These are phyloP conservation scores for Hydrolagus colliei DNA, from an alignment of 2,797 vertebrate species.

Conservation along the genomic window DNA sequence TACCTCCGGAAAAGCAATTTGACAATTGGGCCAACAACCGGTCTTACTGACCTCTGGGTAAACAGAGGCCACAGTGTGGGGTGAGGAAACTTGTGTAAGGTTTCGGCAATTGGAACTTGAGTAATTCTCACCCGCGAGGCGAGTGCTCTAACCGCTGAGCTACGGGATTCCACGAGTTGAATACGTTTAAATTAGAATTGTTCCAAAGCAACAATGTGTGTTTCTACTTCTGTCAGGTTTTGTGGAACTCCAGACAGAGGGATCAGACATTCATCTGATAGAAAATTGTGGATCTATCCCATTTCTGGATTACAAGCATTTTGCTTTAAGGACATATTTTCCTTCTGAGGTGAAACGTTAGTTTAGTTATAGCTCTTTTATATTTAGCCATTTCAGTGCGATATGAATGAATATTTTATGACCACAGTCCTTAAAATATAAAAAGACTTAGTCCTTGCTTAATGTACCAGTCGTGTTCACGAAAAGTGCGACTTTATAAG, in stretches of 20 bases:
- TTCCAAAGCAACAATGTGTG: not conserved
- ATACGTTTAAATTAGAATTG: not conserved
- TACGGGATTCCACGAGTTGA: no score
- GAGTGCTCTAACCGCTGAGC: no score
- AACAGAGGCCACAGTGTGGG: no score
- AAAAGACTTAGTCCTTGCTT: slow-evolving; percentile 33
- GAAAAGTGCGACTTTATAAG: no score
- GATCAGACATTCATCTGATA: slow-evolving; percentile 61
- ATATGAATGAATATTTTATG: slow-evolving; percentile 31
- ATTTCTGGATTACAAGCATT: slow-evolving; percentile 95
- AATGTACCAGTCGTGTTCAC: slow-evolving; percentile 34
- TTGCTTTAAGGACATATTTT: slow-evolving; percentile 87
- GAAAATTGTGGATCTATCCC: slow-evolving; percentile 81
- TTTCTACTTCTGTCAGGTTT: slow-evolving; percentile 66
- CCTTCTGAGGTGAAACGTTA: slow-evolving; percentile 67
- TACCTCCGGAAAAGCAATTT: no score
- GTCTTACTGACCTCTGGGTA: no score
- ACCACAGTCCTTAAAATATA: not conserved
- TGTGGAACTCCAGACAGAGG: slow-evolving; percentile 90
- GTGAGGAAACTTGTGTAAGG: no score
- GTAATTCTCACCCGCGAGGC: no score
- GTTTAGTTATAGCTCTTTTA: slow-evolving; percentile 40
- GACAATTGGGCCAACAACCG: no score
- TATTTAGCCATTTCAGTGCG: slow-evolving; percentile 37
- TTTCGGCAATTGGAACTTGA: no score